Evolutionary conservation across 2,797 vertebrate genomes (phyloP).

Genomic region (Ateles fusciceps): DNA sequence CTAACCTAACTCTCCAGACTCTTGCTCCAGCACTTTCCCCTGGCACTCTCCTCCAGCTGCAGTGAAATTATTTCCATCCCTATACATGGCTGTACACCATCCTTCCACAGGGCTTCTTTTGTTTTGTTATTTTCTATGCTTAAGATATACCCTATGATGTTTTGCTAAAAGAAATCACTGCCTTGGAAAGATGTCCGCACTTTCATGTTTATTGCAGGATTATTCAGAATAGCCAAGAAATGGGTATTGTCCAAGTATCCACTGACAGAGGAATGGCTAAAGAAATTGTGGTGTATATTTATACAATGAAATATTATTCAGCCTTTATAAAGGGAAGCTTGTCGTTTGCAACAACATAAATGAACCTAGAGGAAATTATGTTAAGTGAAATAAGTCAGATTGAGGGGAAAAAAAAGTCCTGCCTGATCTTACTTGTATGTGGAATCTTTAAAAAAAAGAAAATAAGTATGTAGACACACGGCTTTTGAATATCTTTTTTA

Average conservation of each 20-base stretch:
- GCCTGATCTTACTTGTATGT: background rate
- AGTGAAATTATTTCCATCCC: background rate
- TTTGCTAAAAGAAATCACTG: background rate
- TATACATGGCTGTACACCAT: accelerated
- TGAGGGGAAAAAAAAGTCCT: background rate
- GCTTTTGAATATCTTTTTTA: background rate
- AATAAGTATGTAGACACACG: background rate
- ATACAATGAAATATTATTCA: background rate
- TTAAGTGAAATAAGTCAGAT: background rate
- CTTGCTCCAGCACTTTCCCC: accelerated
- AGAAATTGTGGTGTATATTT: background rate
- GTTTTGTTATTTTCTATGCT: background rate
- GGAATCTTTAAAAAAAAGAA: background rate
- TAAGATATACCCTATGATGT: no score
- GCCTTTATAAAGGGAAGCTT: background rate
- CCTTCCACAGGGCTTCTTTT: background rate
- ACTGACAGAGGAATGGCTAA: background rate
- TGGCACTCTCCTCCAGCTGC: background rate
- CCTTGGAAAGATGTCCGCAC: background rate
- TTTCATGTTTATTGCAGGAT: background rate
- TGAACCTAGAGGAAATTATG: background rate
- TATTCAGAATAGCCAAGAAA: background rate
- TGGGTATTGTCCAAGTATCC: background rate
- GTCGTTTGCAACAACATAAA: background rate
- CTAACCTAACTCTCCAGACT: background rate